A percentile compares a stretch with the other conserved stretches of the same genome.
phyloP scores from a whole-genome alignment of 1,140 invertebrate genomes.

The Ephestia elutella region DNA sequence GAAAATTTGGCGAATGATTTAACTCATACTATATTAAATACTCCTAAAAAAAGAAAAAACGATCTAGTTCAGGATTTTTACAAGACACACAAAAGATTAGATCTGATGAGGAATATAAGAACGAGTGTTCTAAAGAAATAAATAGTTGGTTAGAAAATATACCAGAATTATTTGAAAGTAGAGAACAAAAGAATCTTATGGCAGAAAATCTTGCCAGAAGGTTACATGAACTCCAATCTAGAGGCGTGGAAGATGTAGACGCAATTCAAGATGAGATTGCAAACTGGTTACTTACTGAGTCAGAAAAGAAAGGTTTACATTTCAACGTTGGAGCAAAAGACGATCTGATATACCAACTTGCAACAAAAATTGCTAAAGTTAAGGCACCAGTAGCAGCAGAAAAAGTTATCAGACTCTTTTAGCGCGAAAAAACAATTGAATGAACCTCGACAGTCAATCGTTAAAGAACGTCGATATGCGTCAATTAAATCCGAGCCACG shows the following conservation, averaged over 20 bases:
- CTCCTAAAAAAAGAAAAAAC: not conserved
- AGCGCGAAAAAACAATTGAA: not conserved
- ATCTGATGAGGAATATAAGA: not conserved
- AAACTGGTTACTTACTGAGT: constrained; percentile 3
- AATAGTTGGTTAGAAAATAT: constrained; percentile 10
- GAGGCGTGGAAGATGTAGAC: not conserved
- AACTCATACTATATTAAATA: not conserved
- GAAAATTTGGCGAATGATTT: not conserved
- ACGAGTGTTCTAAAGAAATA: constrained; percentile 5
- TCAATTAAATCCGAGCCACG: no score
- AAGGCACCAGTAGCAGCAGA: not conserved
- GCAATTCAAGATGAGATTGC: constrained; percentile 10
- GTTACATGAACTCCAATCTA: not conserved
- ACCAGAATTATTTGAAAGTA: not conserved
- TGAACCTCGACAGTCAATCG: no score
- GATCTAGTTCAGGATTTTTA: not conserved
- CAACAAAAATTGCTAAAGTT: not conserved
- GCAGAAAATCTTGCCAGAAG: constrained; percentile 5
- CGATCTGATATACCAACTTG: not conserved
- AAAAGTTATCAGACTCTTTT: not conserved
- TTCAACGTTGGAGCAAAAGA: not conserved
- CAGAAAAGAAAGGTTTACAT: not conserved
- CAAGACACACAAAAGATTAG: not conserved
- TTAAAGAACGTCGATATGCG: no score
- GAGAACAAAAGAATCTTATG: not conserved